These are phyloP conservation scores for Drosophila kohkoa DNA, from an alignment of 1,140 invertebrate species.

Conservation along the genomic window DNA sequence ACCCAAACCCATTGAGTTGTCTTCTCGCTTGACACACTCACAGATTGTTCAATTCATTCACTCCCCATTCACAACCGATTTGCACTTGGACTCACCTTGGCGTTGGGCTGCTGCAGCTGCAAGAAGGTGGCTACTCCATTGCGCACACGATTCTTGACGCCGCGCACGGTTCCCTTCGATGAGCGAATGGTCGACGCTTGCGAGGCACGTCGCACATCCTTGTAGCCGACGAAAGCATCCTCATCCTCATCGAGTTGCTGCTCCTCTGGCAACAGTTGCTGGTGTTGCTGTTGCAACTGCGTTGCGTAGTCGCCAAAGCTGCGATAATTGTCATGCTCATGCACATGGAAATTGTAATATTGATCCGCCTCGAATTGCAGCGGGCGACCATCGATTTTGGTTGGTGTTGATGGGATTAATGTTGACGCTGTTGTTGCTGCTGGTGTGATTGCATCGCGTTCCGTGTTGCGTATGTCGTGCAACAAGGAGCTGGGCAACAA, in stretches of 20 bases:
- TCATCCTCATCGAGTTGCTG: conserved; percentile 41
- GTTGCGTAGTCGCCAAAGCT: conserved; percentile 85
- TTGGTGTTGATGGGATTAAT: conserved; percentile 29
- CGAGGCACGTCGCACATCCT: conserved; percentile 89
- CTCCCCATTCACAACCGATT: no score
- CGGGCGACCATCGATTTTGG: conserved; percentile 71
- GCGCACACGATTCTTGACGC: conserved; percentile 96
- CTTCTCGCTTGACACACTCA: no score
- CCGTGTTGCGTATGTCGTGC: conserved; percentile 63
- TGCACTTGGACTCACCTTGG: conserved; percentile 87
- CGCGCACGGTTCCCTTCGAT: conserved; percentile 95
- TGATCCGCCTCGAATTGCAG: conserved; percentile 89
- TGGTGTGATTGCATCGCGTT: not conserved
- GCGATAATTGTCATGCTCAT: conserved; percentile 87
- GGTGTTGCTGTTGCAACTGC: conserved; percentile 14
- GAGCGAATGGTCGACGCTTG: conserved; percentile 91
- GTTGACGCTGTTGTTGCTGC: conserved; percentile 12
- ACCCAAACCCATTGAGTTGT: no score
- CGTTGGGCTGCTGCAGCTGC: conserved; percentile 90
- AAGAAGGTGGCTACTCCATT: conserved; percentile 97
- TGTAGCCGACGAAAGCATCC: conserved; percentile 92
- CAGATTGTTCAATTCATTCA: no score
- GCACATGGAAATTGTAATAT: conserved; percentile 93
- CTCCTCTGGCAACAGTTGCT: not conserved
- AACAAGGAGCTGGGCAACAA: conserved; percentile 70